Percentiles rank a stretch among this genome's conserved stretches.
Evolutionary conservation across 2,888 invertebrate species (phyloP).

Genomic region (Acholoe squamosa): DNA sequence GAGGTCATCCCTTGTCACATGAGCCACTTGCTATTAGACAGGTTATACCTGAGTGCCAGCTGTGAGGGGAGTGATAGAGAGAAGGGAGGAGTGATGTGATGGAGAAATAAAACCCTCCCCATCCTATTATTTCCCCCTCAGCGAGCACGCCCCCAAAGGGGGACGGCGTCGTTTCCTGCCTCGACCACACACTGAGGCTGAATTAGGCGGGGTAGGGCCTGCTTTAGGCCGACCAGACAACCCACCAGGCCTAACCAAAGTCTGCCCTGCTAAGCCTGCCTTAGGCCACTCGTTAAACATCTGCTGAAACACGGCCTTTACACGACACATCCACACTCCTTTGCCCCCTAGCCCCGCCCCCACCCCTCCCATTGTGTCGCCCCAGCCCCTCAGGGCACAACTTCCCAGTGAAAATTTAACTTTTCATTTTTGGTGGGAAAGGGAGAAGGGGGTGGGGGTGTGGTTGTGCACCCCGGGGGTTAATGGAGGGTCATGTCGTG

Average conservation of each 20-base stretch:
- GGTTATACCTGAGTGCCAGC: no score
- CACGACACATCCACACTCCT: neutral
- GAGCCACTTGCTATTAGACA: no score
- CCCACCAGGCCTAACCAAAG: neutral
- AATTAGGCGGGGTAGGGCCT: constrained; percentile 8
- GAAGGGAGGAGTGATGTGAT: neutral
- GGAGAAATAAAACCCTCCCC: neutral
- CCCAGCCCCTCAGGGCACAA: neutral
- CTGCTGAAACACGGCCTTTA: constrained; percentile 28
- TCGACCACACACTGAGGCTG: neutral
- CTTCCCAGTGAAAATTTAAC: constrained; percentile 17
- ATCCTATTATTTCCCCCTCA: neutral
- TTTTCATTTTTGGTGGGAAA: constrained; percentile 5
- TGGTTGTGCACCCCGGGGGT: neutral
- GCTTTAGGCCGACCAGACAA: neutral
- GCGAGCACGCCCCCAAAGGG: neutral
- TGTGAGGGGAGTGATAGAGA: neutral
- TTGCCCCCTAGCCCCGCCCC: neutral
- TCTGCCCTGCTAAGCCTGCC: neutral
- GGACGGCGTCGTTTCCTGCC: neutral
- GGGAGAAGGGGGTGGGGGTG: neutral
- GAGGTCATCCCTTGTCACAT: no score
- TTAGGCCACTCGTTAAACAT: constrained; percentile 17
- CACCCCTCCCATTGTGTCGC: neutral
- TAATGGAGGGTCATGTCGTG: neutral